Evolutionary conservation across 2,888 invertebrate genomes (phyloP), one percentile per base, ranked within the genome.

Genomic region (Polylopha cassiicola): DNA sequence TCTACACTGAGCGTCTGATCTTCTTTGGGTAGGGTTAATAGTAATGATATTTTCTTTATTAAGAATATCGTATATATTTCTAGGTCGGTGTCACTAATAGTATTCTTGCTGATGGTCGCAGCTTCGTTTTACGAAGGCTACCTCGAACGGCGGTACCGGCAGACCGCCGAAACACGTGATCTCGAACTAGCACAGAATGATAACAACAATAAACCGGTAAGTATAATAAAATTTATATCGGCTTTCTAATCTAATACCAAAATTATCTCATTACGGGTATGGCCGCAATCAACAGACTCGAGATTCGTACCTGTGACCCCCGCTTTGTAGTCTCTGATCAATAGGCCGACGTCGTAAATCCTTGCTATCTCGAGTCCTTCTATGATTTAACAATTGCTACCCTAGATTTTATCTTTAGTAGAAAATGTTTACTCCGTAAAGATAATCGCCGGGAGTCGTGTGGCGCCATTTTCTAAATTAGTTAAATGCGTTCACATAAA

Each of bases 71-170:
- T n/a, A n/a, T n/a, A n/a, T n/a, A n/a, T n/a, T n/a, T n/a, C n/a
- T n/a, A 90, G 91, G 46, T 78, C 88, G 2, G 82, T 87, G 26
- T 73, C 76, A 39, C 52, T 85, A 3, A 51, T 78, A 5, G 82
- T 89, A 8, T 48, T 84, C 0, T 55, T 88, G 4, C 65, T 92
- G 53, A 89, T 90, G 78, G 63, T 90, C 33, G 66, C 86, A 34
- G 88, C 90, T 1, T 90, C 91, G 0, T 61, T 89, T 21, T 91
- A 90, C 65, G 92, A 93, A 54, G 84, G 87, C 20, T 76, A 84
- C 44, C 64, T 88, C 34, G 79, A 78, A 54, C 59, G 77, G 14
- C 68, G 64, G 27, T 86, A 86, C 55, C 69, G 82, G 26, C 71
- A 79, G 41, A 69, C 70, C 17, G 64, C 69, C 34, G 72, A 67